phyloP scores from a whole-genome alignment of 2,113 vertebrate genomes.

The Heliornis fulica region DNA sequence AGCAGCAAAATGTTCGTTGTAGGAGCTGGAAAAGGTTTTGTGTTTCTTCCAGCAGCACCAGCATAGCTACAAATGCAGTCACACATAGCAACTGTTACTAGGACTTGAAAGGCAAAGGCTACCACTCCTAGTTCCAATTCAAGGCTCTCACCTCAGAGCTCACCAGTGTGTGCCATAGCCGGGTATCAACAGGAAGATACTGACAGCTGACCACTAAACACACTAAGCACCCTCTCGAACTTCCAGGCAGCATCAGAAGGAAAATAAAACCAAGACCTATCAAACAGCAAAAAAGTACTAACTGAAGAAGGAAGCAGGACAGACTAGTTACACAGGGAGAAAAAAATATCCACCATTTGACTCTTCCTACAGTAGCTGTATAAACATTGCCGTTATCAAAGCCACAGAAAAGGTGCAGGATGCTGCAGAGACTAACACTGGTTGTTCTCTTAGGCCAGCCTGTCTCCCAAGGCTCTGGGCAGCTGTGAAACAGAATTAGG shows the following conservation, averaged over 20 bases:
- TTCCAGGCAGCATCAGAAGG: neutral
- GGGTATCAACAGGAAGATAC: neutral
- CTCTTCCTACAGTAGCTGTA: neutral
- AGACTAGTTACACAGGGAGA: neutral
- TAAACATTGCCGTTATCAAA: neutral
- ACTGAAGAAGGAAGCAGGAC: neutral
- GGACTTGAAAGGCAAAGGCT: fast-evolving
- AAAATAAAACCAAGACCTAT: neutral
- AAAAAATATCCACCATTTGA: neutral
- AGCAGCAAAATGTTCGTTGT: neutral
- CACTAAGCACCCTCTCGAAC: neutral
- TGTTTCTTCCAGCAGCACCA: neutral
- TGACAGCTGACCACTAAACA: neutral
- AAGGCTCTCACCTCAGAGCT: neutral
- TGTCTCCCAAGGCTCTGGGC: neutral
- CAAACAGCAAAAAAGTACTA: neutral
- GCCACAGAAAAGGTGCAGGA: neutral
- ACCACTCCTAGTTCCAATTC: fast-evolving
- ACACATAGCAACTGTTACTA: neutral
- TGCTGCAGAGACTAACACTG: fast-evolving
- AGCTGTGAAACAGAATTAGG: neutral
- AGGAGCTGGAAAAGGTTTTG: neutral
- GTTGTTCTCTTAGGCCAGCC: neutral
- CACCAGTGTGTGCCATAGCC: neutral
- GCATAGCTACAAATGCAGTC: neutral